Conservation (phyloP, 1,140 invertebrate genomes). For the Trypoxylus dichotomus region DNA sequence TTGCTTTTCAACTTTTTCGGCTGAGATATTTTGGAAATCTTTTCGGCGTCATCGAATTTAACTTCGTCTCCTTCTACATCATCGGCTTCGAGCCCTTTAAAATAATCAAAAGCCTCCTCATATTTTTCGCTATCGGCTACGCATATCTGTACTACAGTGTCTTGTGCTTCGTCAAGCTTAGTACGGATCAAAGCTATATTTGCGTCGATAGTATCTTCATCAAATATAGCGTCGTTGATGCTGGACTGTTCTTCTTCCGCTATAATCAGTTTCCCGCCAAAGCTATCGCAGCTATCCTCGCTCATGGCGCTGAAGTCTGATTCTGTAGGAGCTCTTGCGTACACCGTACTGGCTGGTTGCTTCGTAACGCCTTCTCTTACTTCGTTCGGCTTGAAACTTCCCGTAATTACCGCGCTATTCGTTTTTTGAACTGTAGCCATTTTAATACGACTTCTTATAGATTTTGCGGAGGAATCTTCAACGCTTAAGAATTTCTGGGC, state of each 20-base stretch:
- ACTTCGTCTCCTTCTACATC: background rate
- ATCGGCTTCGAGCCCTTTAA: background rate
- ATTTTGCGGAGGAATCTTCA: background rate
- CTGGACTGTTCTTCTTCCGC: background rate
- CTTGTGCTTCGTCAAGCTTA: background rate
- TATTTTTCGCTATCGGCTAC: background rate
- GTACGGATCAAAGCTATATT: background rate
- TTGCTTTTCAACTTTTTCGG: too few species aligned
- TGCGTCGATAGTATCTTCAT: background rate
- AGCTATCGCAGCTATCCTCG: background rate
- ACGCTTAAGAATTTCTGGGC: background rate
- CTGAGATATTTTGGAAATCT: too few species aligned
- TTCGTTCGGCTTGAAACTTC: background rate
- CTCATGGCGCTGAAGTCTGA: background rate
- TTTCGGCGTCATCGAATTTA: too few species aligned
- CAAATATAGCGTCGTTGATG: background rate
- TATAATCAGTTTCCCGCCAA: background rate
- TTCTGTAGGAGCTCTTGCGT: background rate
- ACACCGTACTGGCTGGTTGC: background rate
- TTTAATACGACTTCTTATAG: background rate
- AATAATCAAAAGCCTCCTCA: background rate
- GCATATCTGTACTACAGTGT: background rate
- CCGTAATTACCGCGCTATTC: background rate
- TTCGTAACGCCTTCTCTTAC: background rate
- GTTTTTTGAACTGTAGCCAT: background rate